A percentile compares a stretch with the other conserved stretches of the same genome.
Conservation (phyloP, 2,797 vertebrate genomes). For the Morus bassanus region DNA sequence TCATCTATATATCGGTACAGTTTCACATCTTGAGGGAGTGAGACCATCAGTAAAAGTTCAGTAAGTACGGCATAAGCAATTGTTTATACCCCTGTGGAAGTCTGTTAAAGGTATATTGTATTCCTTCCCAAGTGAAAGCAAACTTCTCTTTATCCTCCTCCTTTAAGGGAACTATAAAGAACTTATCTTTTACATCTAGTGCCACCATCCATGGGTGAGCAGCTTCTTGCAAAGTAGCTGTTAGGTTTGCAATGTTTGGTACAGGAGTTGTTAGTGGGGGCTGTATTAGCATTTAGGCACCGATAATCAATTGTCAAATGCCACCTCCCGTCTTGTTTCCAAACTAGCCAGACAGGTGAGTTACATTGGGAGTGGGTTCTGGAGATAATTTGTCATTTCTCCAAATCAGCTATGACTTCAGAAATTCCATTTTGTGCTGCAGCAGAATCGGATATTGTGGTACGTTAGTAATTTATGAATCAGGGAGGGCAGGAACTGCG, state of each 20-base stretch:
- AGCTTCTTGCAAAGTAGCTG: background rate
- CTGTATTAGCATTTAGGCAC: background rate
- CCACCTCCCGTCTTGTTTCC: background rate
- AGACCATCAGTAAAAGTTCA: too few species aligned
- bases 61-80: too few species aligned
- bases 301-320: background rate
- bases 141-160: background rate
- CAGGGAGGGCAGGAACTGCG: background rate
- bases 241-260: background rate
- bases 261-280: background rate
- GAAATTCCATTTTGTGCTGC: background rate
- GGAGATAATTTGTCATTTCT: background rate
- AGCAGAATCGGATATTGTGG: background rate
- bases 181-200: background rate
- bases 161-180: background rate
- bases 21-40: too few species aligned
- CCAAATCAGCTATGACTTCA: background rate
- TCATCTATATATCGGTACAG: too few species aligned
- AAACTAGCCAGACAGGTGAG: background rate
- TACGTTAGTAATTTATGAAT: background rate
- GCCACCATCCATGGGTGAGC: too few species aligned
- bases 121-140: background rate
- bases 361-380: background rate
- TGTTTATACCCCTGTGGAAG: too few species aligned
- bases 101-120: too few species aligned